A percentile compares a stretch with the other conserved stretches of the same genome.
Evolutionary conservation across 2,888 invertebrate genomes (phyloP).

Genomic region (Hymenopus coronatus): DNA sequence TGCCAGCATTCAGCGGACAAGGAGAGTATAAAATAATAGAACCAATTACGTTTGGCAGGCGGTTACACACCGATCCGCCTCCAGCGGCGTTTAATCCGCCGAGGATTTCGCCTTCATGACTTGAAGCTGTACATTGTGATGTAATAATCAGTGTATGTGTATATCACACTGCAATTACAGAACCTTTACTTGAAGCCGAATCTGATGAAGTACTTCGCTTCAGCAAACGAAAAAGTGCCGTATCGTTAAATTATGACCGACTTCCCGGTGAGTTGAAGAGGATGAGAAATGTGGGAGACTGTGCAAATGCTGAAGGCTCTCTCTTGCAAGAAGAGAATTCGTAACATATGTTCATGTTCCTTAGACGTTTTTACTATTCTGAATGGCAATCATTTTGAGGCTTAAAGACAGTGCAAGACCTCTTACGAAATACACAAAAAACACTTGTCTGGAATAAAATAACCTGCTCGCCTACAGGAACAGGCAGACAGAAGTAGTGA

Average conservation of each 20-base stretch:
- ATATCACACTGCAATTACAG: neutral
- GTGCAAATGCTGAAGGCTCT: neutral
- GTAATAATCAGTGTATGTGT: neutral
- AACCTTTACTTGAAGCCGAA: neutral
- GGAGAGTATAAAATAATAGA: neutral
- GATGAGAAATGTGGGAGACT: neutral
- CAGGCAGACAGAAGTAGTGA: too few species aligned
- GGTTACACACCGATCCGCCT: neutral
- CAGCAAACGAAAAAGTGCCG: neutral
- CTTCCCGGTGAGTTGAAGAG: neutral
- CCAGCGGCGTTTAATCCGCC: neutral
- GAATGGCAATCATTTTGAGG: neutral
- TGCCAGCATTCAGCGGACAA: neutral
- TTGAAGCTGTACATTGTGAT: too few species aligned
- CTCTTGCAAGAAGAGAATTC: neutral
- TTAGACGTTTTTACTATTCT: too few species aligned
- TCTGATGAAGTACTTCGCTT: neutral
- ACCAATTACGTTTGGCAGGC: neutral
- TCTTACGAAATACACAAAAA: neutral
- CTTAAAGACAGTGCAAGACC: neutral
- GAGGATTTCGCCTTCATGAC: too few species aligned
- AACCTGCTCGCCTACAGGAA: neutral
- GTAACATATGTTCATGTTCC: too few species aligned
- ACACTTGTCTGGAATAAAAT: neutral
- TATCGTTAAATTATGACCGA: neutral